Evolutionary conservation across 2,888 invertebrate species (phyloP).

Genomic region (Athripsodes cinereus): DNA sequence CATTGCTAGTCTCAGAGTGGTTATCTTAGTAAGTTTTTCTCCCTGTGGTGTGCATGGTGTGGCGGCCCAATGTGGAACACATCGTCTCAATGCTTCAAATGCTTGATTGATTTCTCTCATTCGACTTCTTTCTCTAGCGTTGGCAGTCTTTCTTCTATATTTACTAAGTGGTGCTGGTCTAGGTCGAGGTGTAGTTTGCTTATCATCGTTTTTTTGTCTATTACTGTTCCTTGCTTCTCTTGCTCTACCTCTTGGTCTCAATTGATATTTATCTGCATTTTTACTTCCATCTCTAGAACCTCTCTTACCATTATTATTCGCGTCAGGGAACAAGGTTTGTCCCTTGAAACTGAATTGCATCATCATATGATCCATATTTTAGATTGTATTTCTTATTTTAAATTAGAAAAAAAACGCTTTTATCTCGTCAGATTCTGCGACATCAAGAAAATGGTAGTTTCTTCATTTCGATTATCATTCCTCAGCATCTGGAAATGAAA

Average conservation of each 20-base stretch:
- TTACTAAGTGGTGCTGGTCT: slow-evolving; percentile 76
- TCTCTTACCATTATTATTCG: slow-evolving; percentile 26
- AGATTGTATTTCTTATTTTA: too few species aligned
- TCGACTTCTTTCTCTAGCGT: slow-evolving; percentile 78
- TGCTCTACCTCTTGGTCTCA: slow-evolving; percentile 43
- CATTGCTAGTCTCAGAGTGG: slow-evolving; percentile 81
- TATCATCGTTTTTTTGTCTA: slow-evolving; percentile 12
- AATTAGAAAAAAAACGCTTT: too few species aligned
- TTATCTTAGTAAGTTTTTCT: slow-evolving; percentile 85
- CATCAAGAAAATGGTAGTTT: too few species aligned
- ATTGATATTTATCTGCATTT: slow-evolving; percentile 44
- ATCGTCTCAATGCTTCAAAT: slow-evolving; percentile 73
- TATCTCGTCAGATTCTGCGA: too few species aligned
- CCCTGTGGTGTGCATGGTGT: slow-evolving; percentile 33
- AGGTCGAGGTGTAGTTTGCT: slow-evolving; percentile 43
- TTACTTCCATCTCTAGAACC: slow-evolving; percentile 13
- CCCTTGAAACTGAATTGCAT: slow-evolving; percentile 27
- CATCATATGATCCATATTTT: slow-evolving; percentile 28
- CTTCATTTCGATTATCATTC: too few species aligned
- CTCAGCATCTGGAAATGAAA: too few species aligned
- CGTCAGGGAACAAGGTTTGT: slow-evolving; percentile 25
- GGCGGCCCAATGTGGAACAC: slow-evolving; percentile 61
- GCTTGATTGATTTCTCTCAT: slow-evolving; percentile 89
- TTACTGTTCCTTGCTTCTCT: slow-evolving; percentile 39
- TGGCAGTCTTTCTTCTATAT: slow-evolving; percentile 84